Base-by-base conservation (phyloP, 2,888 invertebrate genomes). In the Congeria kusceri region DNA sequence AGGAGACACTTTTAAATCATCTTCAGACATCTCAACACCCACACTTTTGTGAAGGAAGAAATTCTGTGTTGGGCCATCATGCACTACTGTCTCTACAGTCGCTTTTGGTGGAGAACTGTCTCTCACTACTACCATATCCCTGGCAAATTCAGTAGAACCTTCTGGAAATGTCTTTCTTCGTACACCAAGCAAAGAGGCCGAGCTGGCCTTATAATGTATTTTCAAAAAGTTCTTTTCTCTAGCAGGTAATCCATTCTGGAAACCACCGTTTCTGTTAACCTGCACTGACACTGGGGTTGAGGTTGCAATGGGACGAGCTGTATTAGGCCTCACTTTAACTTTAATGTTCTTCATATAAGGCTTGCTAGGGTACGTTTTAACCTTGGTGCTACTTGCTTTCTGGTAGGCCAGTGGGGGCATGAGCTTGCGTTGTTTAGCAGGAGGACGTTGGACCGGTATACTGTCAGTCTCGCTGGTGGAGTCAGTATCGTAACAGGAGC, bases 311-410 rank as follows among this genome's bases (percentile, higher is more conserved):
- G 71, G 63, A 23, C 32, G 39, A 23, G 64, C 28, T 57, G 28
- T 69, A n/a, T 73, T 78, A 3, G 78, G 57, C 20, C 78, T 66
- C 20, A 76, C 59, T 59, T 80, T 84, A 13, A 70, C 70, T 65
- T 80, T 84, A 18, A 73, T 25, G 28, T 56, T 29, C 65, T 62
- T 74, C 25, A 25, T 66, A 20, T 57, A 68, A 20, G 46, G 18
- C 39, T 69, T 74, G 49, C 5, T 15, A 32, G 71, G 29, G 39
- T 57, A 20, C 27, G 57, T 23, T 47, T 71, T 71, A 11, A 71
- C 39, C 20, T 58, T 72, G 7, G 46, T 47, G 7, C 47, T 9
- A 39, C 56, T 53, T 0, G 69, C 28, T 71, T 79, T 74, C 18
- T 66, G 46, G 58, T 74, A 71, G 20, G 70, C 44, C 18, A 70